Evolutionary conservation across 2,113 vertebrate genomes (phyloP).

Genomic region (Siniperca knerii): DNA sequence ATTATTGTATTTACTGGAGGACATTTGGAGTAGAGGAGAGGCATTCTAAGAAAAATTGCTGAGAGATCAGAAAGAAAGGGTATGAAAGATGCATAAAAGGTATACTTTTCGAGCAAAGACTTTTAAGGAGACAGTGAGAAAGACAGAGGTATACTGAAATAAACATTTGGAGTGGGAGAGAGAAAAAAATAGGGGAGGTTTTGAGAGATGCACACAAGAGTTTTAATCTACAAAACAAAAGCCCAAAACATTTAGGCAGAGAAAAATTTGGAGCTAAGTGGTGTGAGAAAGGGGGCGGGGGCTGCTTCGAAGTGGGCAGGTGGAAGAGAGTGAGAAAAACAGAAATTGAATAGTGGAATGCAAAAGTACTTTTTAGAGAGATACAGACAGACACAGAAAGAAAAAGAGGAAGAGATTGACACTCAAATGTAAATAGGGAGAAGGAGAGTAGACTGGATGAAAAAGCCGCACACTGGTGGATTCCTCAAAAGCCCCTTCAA

Average conservation of each 20-base stretch:
- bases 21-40: conserved; percentile 21
- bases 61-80: conserved; percentile 7
- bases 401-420: conserved; percentile 61
- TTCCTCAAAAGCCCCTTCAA: conserved; percentile 81
- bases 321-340: conserved; percentile 64
- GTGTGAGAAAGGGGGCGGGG: conserved; percentile 61
- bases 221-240: conserved; percentile 57
- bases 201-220: conserved; percentile 36
- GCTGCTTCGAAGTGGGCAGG: conserved; percentile 66
- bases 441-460: conserved; percentile 56
- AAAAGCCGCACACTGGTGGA: conserved; percentile 68
- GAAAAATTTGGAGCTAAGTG: conserved; percentile 45
- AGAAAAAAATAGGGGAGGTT: background rate
- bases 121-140: conserved; percentile 2
- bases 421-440: conserved; percentile 78
- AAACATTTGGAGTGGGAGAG: conserved; percentile 9
- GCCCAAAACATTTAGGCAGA: conserved; percentile 25
- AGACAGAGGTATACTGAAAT: conserved; percentile 14
- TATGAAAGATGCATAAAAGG: conserved; percentile 26
- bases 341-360: conserved; percentile 69
- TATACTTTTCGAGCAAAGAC: conserved; percentile 1
- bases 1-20: conserved; percentile 37
- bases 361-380: conserved; percentile 68
- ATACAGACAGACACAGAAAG: conserved; percentile 57
- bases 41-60: conserved; percentile 1